These are phyloP conservation scores for Pollachius pollachius DNA, from an alignment of 2,113 vertebrate genomes.

Conservation along the genomic window DNA sequence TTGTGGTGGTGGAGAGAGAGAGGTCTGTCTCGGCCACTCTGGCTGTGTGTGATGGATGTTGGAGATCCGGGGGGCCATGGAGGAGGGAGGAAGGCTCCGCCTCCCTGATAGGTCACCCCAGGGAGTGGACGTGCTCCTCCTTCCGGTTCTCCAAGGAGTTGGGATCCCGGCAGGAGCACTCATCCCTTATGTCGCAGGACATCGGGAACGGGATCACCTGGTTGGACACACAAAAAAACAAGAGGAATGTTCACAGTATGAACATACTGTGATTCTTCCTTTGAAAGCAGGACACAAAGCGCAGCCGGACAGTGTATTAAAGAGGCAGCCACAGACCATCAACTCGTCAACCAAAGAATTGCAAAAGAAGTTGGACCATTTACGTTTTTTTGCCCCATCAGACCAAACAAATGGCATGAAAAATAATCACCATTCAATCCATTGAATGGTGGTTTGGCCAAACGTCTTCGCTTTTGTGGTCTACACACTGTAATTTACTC, in stretches of 20 bases:
- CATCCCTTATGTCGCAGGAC: constrained; percentile 89
- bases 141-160: constrained; percentile 86
- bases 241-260: not conserved
- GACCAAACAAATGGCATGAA: too few species aligned
- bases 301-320: too few species aligned
- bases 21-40: constrained; percentile 72
- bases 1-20: constrained; percentile 30
- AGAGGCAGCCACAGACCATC: too few species aligned
- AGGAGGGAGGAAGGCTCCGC: constrained; percentile 11
- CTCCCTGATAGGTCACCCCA: constrained; percentile 78
- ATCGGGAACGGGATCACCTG: constrained; percentile 96
- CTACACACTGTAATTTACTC: too few species aligned
- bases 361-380: too few species aligned
- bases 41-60: constrained; percentile 54
- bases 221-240: constrained; percentile 27
- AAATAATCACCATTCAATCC: too few species aligned
- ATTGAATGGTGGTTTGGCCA: too few species aligned
- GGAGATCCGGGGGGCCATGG: constrained; percentile 44
- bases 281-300: not conserved
- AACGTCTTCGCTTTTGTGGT: too few species aligned
- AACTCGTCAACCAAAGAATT: too few species aligned
- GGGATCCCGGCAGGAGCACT: constrained; percentile 94
- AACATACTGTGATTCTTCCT: not conserved
- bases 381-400: too few species aligned
- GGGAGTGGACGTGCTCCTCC: constrained; percentile 77